Evolutionary conservation across 2,113 vertebrate species (phyloP).

Genomic region (Cololabis saira): DNA sequence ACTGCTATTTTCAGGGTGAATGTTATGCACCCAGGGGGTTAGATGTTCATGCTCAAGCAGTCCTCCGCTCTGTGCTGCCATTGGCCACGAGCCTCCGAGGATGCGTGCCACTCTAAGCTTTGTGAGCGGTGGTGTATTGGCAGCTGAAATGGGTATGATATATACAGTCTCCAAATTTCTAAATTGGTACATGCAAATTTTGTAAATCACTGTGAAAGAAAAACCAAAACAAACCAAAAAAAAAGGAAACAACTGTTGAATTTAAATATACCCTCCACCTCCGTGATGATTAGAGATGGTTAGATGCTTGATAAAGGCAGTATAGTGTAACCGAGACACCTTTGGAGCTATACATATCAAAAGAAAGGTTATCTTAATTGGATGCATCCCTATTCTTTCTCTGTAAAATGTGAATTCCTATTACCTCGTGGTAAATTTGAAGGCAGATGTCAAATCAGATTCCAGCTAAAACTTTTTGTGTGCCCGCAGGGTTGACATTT

Average conservation of each 20-base stretch:
- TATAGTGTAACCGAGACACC: too few relatives aligned
- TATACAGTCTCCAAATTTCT: constrained; percentile 16
- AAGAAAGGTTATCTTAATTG: too few relatives aligned
- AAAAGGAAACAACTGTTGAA: too few relatives aligned
- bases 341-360: too few relatives aligned
- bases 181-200: background rate
- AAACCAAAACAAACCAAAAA: background rate
- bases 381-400: too few relatives aligned
- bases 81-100: constrained; percentile 39
- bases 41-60: constrained; percentile 63
- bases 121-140: constrained; percentile 22
- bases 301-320: too few relatives aligned
- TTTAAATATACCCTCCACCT: too few relatives aligned
- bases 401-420: constrained; percentile 15
- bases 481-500: constrained; percentile 38
- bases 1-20: constrained; percentile 82
- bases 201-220: constrained; percentile 1
- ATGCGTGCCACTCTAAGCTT: constrained; percentile 40
- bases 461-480: constrained; percentile 30
- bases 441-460: constrained; percentile 29
- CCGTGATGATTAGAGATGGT: too few relatives aligned
- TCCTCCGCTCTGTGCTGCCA: constrained; percentile 32
- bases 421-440: constrained; percentile 23
- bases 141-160: constrained; percentile 16
- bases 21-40: constrained; percentile 74